Conservation (phyloP, 1,140 invertebrate genomes). For the Drosophila pectinifera region DNA sequence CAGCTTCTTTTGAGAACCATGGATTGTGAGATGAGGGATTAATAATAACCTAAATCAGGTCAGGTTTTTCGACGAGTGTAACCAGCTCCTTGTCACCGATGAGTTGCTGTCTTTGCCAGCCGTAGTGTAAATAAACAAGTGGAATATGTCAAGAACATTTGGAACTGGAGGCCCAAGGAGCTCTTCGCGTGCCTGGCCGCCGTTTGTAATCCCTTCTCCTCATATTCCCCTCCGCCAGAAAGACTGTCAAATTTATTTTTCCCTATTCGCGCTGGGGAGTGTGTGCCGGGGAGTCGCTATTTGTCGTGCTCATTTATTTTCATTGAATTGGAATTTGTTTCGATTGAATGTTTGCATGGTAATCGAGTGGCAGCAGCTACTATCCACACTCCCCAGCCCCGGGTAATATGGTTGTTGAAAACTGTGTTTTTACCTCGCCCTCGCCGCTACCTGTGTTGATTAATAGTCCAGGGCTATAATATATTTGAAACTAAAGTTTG, state of each 20-base stretch:
- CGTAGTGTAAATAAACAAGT: conserved; percentile 78
- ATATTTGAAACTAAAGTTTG: conserved; percentile 76
- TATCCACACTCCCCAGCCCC: neutral
- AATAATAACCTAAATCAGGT: neutral
- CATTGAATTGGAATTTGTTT: conserved; percentile 82
- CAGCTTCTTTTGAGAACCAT: too few species aligned
- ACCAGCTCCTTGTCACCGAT: conserved; percentile 7
- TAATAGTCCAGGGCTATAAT: conserved; percentile 63
- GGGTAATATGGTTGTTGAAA: conserved; percentile 55
- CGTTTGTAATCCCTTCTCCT: conserved; percentile 65
- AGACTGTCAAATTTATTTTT: conserved; percentile 70
- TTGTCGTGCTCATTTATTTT: conserved; percentile 83
- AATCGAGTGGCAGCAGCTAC: conserved; percentile 73
- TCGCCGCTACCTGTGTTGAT: conserved; percentile 53
- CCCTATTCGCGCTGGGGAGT: conserved; percentile 4
- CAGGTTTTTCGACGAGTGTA: conserved; percentile 10
- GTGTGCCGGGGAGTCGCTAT: conserved; percentile 45
- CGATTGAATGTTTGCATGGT: conserved; percentile 83
- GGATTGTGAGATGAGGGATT: too few species aligned
- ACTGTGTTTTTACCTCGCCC: conserved; percentile 41
- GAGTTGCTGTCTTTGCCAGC: conserved; percentile 35
- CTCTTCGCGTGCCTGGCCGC: conserved; percentile 62
- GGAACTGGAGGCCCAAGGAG: conserved; percentile 47
- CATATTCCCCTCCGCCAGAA: conserved; percentile 16
- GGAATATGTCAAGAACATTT: conserved; percentile 80